Base-by-base conservation (phyloP, 2,113 vertebrate genomes). In the Loxodonta africana region DNA sequence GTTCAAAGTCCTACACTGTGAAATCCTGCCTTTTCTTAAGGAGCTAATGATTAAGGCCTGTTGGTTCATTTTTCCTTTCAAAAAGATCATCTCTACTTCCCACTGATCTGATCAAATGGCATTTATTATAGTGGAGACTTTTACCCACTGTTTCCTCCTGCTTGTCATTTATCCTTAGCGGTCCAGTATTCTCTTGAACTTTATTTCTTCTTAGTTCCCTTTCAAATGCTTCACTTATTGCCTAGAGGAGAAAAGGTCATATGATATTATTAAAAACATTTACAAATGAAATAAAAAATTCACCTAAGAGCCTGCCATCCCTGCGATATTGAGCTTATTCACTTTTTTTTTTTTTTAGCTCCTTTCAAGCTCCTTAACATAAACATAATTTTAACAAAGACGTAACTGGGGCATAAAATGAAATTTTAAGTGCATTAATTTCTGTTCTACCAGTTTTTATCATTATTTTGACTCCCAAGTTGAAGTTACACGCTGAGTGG, bases 201-300 rank as follows among this genome's bases (percentile, higher is more conserved):
- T 99, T 98, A 83, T 98, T 99, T 98, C 98, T 98, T 98, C 98
- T 99, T 88, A 99, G 73, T 96, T 99, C 99, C 77, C 99, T 98
- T 98, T 99, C 98, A 63, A 99, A 99, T 90, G 98, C 98, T 85
- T 98, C 98, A 48, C 94, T 98, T 44, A 99, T 90, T 76, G 97
- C 85, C 99, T 99, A 97, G 83, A 98, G 96, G 94, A 92, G 94
- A 96, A n/a, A 96, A 98, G 25, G 21, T 18, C 78, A 33, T 57
- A 69, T 46, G 57, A 88, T 20, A 81, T 86, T 76, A 69, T 41
- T 80, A 85, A 81, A 94, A 89, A 91, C 18, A 91, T n/a, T 48
- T 0, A 53, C 6, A 88, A 87, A 67, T 88, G 57, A 81, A 94
- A 82, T 1, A 83, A 84, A 95, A 94, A 69, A 46, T 20, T 73